These are phyloP conservation scores for Aix galericulata DNA, from an alignment of 2,113 vertebrate genomes.

Conservation along the genomic window DNA sequence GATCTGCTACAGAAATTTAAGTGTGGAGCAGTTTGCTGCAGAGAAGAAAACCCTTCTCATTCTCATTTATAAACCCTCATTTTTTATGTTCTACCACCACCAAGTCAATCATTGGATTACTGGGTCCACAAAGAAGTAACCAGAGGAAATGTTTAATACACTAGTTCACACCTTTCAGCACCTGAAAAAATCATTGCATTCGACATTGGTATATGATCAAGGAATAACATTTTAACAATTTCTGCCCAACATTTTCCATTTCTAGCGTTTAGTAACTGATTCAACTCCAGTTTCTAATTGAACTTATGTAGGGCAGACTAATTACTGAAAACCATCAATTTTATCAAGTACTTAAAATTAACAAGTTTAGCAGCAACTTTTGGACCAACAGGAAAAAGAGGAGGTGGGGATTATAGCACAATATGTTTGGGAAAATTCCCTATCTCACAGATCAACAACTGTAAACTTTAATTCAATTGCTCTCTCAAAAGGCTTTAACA, in stretches of 20 bases:
- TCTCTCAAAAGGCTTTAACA: constrained; percentile 22
- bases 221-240: background rate
- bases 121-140: background rate
- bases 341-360: background rate
- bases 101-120: background rate
- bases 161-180: background rate
- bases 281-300: background rate
- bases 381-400: background rate
- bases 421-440: background rate
- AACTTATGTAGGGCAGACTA: background rate
- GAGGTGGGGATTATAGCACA: background rate
- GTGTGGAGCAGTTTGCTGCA: background rate
- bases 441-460: background rate
- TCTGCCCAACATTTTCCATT: background rate
- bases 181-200: background rate
- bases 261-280: background rate
- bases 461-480: background rate
- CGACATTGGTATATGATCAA: background rate
- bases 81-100: background rate
- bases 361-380: background rate
- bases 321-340: background rate
- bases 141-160: background rate
- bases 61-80: background rate
- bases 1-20: background rate
- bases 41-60: background rate